These are phyloP conservation scores for Bedellia somnulentella DNA, from an alignment of 2,888 invertebrate species.

Conservation along the genomic window DNA sequence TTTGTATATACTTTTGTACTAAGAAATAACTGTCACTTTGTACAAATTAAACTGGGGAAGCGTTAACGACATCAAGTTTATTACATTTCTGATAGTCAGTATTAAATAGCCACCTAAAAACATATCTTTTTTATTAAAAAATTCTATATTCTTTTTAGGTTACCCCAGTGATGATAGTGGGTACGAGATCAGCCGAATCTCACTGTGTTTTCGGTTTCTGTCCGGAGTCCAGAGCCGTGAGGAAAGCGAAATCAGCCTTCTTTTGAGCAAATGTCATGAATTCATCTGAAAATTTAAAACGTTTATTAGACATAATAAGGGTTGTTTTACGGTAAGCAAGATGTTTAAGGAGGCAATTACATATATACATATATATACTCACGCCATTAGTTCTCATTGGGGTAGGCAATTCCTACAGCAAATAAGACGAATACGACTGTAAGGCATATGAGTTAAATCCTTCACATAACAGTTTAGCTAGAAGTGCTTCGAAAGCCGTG, in stretches of 20 bases:
- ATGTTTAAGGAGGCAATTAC: background rate
- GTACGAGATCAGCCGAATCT: conserved; percentile 28
- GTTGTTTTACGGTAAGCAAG: background rate
- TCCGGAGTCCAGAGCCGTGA: conserved; percentile 43
- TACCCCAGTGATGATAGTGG: conserved; percentile 35
- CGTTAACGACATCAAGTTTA: no score
- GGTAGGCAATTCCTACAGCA: background rate
- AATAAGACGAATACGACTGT: no score
- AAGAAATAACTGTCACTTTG: no score
- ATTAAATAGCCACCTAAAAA: no score
- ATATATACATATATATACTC: background rate
- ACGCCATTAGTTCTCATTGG: background rate
- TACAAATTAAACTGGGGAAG: no score
- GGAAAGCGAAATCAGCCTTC: conserved; percentile 59
- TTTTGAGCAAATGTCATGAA: conserved; percentile 61
- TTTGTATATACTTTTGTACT: no score
- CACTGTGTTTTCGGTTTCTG: conserved; percentile 42
- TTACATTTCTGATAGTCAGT: no score
- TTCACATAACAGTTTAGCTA: no score
- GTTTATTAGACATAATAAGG: background rate
- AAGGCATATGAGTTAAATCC: no score
- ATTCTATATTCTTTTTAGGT: background rate
- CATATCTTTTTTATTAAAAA: background rate
- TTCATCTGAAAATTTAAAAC: conserved; percentile 47
- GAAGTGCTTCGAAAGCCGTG: no score